Base-by-base conservation (phyloP, 92 coral and sea anemone genomes). In the Heteractis magnifica region DNA sequence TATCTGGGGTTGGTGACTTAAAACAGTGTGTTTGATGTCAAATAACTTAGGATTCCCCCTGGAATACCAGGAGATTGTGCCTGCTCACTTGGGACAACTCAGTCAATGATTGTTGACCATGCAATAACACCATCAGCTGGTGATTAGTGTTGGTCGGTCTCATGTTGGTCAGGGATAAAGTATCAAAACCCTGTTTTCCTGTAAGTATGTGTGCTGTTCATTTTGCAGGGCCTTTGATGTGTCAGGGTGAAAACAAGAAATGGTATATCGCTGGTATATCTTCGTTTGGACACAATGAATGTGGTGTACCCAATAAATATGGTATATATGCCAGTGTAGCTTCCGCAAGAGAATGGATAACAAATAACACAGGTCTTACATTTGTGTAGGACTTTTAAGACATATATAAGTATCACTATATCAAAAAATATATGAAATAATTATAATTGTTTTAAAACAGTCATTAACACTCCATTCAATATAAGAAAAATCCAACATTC, bases 201-300 rank as follows among this genome's bases (percentile, higher is more conserved):
- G 44, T 34, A 34, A 34, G 44, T 2, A 34, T 34, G 2, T 34
- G 44, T 34, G 44, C 44, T 34, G 44, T 34, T 34, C 44, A 64
- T 44, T 50, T 72, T 58, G 23, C 83, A 97, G 99, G 99, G 41
- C 99, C 99, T 14, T 82, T 97, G 91, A 86, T 96, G 95, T 94
- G 98, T 77, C 87, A 96, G 77, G 95, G 91, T 56, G 84, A 77
- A 5, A 94, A 78, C 14, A 80, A 81, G 59, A 94, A 87, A 82
- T 97, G 99, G 99, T 97, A 75, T 71, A 83, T 94, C 4, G 92
- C 97, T 6, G 99, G 99, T 10, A 92, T 97, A 59, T 94, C 99
- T 20, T 97, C 99, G 9, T 97, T 94, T 88, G 99, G 99, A 56
- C 93, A 97, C 80, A 82, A 76, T 0, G 98, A 93, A 14, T 97